A percentile compares a stretch with the other conserved stretches of the same genome.
Evolutionary conservation across 2,113 vertebrate species (phyloP).

Genomic region (Tupaia tana): DNA sequence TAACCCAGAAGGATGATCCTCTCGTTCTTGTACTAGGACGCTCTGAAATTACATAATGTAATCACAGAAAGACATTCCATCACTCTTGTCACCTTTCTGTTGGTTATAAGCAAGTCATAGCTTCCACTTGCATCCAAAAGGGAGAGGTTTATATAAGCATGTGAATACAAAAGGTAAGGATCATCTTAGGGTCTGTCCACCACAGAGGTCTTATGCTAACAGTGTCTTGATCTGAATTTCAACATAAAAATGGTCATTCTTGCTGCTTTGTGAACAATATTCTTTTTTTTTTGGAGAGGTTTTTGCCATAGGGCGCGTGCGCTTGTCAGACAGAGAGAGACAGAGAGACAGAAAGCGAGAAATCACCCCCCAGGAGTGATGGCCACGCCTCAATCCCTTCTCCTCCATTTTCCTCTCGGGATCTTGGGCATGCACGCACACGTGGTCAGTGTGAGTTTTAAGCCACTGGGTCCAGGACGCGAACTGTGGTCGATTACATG

Average conservation of each 20-base stretch:
- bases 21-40: not conserved
- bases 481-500: too few relatives aligned
- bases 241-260: not conserved
- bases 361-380: too few relatives aligned
- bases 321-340: too few relatives aligned
- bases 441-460: too few relatives aligned
- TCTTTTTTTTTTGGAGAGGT: too few relatives aligned
- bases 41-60: not conserved
- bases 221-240: not conserved
- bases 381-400: too few relatives aligned
- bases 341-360: too few relatives aligned
- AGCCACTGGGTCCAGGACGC: too few relatives aligned
- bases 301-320: too few relatives aligned
- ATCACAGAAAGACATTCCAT: not conserved
- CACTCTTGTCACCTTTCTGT: not conserved
- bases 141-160: not conserved
- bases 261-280: not conserved
- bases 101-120: not conserved
- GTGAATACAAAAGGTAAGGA: not conserved
- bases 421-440: too few relatives aligned
- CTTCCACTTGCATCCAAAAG: not conserved
- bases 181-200: not conserved
- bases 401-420: too few relatives aligned
- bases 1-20: not conserved
- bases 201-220: not conserved